A percentile compares a stretch with the other conserved stretches of the same genome.
Conservation (phyloP, 2,797 vertebrate species). For the Phyllotis vaccarum region DNA sequence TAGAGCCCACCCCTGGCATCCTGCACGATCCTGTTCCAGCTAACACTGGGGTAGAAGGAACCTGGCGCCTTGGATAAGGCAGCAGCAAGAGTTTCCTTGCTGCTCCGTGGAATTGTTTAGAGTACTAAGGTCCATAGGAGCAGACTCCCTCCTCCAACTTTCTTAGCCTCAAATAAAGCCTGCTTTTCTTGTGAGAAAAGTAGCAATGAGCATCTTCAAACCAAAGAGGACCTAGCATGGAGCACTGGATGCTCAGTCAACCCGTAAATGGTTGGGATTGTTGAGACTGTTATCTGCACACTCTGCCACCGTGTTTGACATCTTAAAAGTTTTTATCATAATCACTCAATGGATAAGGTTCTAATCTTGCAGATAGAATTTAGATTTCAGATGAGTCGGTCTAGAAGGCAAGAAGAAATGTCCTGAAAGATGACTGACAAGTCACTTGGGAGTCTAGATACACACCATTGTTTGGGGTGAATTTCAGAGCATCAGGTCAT, state of each 20-base stretch:
- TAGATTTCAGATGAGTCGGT: not conserved
- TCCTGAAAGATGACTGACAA: not conserved
- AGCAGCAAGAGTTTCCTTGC: rapidly evolving
- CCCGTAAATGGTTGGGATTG: rapidly evolving
- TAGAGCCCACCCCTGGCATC: not conserved
- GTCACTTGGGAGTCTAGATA: not conserved
- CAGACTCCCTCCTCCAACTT: not conserved
- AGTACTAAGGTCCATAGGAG: too few species aligned
- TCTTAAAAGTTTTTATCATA: not conserved
- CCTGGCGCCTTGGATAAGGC: not conserved
- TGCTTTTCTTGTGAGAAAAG: not conserved
- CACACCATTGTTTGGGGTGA: not conserved
- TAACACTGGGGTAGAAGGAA: constrained; percentile 46
- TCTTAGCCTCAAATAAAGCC: constrained; percentile 2
- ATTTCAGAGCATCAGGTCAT: not conserved
- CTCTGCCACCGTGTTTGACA: too few species aligned
- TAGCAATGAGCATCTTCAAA: not conserved
- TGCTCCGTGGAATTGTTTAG: not conserved
- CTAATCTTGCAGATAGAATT: not conserved
- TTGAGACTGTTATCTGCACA: not conserved
- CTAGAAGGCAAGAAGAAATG: not conserved
- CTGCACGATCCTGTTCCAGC: not conserved
- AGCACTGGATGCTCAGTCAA: not conserved
- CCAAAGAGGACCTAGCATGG: not conserved
- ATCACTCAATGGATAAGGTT: not conserved